Percentiles rank a stretch among this genome's conserved stretches.
phyloP scores from a whole-genome alignment of 1,140 invertebrate genomes.

The Cyrtorhinus lividipennis region DNA sequence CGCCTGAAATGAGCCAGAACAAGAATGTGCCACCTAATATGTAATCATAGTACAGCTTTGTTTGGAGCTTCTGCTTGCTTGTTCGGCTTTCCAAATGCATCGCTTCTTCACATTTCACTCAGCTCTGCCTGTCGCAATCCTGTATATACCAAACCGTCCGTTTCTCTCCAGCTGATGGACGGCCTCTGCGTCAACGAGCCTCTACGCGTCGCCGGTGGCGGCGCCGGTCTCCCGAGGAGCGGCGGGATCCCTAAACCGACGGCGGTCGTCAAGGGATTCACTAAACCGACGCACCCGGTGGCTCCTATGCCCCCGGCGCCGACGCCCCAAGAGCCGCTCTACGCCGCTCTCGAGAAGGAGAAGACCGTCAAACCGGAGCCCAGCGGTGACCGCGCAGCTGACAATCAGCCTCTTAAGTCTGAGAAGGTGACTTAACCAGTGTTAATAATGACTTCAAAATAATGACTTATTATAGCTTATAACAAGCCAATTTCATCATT shows the following conservation, averaged over 20 bases:
- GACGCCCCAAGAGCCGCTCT: conserved; percentile 12
- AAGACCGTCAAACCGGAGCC: not conserved
- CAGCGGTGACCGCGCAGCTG: not conserved
- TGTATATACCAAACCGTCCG: no score
- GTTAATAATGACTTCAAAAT: no score
- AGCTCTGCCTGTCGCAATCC: no score
- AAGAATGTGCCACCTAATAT: no score
- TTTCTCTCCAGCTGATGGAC: conserved; percentile 2
- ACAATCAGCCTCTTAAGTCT: not conserved
- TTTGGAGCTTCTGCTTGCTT: no score
- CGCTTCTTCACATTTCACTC: no score
- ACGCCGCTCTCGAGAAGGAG: conserved; percentile 4
- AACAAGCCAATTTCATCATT: no score
- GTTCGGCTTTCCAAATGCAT: no score
- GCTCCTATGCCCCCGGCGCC: conserved; percentile 24
- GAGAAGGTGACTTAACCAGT: not conserved
- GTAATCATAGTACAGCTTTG: no score
- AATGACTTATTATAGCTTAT: not conserved
- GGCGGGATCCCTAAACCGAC: conserved; percentile 73
- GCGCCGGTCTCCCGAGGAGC: conserved; percentile 10
- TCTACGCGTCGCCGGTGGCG: conserved; percentile 23
- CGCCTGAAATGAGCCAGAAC: no score
- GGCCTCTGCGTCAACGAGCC: conserved; percentile 5
- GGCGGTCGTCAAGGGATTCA: conserved; percentile 74
- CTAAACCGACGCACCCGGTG: conserved; percentile 37